Percentiles rank a stretch among this genome's conserved stretches.
Evolutionary conservation across 2,113 vertebrate species (phyloP).

Genomic region (Columbina picui): DNA sequence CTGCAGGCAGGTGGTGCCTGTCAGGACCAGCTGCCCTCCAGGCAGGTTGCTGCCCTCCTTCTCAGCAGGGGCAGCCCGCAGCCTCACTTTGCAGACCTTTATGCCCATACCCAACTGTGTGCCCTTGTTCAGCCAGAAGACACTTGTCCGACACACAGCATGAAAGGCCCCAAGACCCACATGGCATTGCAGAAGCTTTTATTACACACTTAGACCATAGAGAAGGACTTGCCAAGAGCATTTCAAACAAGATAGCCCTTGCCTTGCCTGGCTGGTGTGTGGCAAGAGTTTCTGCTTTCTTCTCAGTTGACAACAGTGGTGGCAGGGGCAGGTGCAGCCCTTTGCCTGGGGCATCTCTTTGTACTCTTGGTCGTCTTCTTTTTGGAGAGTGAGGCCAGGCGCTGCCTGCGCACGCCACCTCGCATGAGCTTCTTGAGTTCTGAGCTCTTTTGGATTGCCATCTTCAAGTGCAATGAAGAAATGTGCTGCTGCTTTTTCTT

Average conservation of each 20-base stretch:
- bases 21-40: not conserved
- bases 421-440: conserved; percentile 71
- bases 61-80: not conserved
- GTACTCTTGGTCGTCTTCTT: not conserved
- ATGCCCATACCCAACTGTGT: too few relatives aligned
- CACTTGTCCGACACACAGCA: not conserved
- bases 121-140: not conserved
- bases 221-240: not conserved
- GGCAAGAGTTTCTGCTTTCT: not conserved
- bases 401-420: not conserved
- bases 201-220: not conserved
- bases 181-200: not conserved
- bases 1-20: not conserved
- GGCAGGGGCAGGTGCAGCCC: not conserved
- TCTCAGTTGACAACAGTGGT: not conserved
- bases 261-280: not conserved
- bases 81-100: not conserved
- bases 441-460: conserved; percentile 72
- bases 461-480: conserved; percentile 68
- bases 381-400: conserved; percentile 50
- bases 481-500: conserved; percentile 69
- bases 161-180: not conserved
- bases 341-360: not conserved
- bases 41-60: not conserved
- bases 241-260: accelerated